Evolutionary conservation across 1,140 invertebrate species (phyloP).

Genomic region (Tetramorium alpestre): DNA sequence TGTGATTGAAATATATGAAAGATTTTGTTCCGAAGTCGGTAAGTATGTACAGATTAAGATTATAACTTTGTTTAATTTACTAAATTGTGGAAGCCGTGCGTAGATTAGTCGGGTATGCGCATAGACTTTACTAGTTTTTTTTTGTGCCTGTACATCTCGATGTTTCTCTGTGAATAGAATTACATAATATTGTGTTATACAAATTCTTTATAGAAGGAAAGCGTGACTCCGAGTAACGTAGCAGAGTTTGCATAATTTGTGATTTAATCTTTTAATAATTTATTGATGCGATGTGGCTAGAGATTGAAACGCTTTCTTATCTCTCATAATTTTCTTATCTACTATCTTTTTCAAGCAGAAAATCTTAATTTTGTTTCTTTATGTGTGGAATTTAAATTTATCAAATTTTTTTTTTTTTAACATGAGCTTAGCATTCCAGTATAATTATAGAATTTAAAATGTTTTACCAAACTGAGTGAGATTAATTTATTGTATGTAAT

Average conservation of each 20-base stretch:
- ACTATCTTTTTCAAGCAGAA: not conserved
- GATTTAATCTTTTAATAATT: constrained; percentile 30
- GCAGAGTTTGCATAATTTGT: constrained; percentile 25
- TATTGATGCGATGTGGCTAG: constrained; percentile 28
- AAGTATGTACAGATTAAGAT: constrained; percentile 70
- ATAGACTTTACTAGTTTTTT: constrained; percentile 54
- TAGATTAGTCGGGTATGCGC: constrained; percentile 65
- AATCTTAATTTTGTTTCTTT: not conserved
- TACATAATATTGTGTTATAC: constrained; percentile 23
- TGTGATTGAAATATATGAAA: constrained; percentile 62
- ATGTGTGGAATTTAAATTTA: not conserved
- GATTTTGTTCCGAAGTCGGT: constrained; percentile 60
- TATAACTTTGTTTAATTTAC: constrained; percentile 52
- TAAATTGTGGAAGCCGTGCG: constrained; percentile 40
- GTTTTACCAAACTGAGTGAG: not conserved
- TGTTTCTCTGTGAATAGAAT: constrained; percentile 52
- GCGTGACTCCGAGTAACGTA: constrained; percentile 30
- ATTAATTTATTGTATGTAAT: not conserved
- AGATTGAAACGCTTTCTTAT: constrained; percentile 44
- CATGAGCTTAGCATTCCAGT: not conserved
- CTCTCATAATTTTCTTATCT: constrained; percentile 27
- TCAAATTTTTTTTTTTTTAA: not conserved
- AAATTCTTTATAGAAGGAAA: constrained; percentile 25
- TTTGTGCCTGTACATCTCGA: constrained; percentile 32
- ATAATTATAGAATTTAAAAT: constrained; percentile 19